Evolutionary conservation across 2,888 invertebrate species (phyloP).

Genomic region (Drosophila ezoana): DNA sequence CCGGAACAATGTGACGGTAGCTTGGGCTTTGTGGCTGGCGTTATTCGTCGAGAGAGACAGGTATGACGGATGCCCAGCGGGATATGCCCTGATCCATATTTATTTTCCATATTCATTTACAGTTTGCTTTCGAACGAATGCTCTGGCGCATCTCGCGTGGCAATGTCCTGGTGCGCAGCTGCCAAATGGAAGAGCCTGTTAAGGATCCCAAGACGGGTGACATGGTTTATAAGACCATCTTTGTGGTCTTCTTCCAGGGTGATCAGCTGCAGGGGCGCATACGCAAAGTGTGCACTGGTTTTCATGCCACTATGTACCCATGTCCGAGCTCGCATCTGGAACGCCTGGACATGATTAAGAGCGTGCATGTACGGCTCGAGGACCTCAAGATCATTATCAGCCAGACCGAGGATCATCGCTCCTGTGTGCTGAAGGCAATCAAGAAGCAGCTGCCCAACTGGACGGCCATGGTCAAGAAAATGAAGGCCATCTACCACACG

Average conservation of each 20-base stretch:
- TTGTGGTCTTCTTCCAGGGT: conserved; percentile 92
- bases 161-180: conserved; percentile 92
- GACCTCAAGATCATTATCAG: conserved; percentile 91
- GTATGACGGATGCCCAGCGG: conserved; percentile 1
- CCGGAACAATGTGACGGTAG: conserved; percentile 85
- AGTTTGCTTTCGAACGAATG: conserved; percentile 93
- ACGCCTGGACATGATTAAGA: conserved; percentile 92
- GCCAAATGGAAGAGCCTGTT: conserved; percentile 90
- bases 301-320: conserved; percentile 93
- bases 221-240: conserved; percentile 92
- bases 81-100: no score
- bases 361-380: conserved; percentile 92
- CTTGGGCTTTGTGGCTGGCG: conserved; percentile 92
- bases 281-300: conserved; percentile 94
- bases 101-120: conserved; percentile 49
- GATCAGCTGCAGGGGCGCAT: conserved; percentile 93
- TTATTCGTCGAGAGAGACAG: conserved; percentile 90
- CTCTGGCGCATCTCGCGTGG: conserved; percentile 94
- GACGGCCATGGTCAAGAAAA: conserved; percentile 92
- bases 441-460: conserved; percentile 93
- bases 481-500: conserved; percentile 96
- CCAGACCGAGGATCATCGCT: conserved; percentile 93
- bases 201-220: conserved; percentile 90
- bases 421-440: conserved; percentile 91
- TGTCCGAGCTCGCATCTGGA: conserved; percentile 93